These are phyloP conservation scores for Eristalis tenax DNA, from an alignment of 2,888 invertebrate genomes.

Conservation along the genomic window DNA sequence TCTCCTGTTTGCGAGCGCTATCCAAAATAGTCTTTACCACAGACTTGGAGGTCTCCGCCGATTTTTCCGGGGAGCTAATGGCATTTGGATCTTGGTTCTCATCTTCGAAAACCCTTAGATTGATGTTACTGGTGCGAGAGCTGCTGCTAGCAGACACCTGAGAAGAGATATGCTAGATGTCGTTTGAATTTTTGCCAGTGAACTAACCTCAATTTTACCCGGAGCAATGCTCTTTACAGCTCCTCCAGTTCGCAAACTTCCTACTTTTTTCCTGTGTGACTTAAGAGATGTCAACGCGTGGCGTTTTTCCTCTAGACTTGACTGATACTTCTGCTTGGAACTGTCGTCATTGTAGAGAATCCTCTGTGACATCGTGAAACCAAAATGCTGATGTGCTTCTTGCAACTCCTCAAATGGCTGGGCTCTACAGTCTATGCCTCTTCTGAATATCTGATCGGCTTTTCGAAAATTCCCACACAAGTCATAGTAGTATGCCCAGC, in stretches of 20 bases:
- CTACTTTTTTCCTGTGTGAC: slow-evolving; percentile 84
- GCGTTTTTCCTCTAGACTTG: slow-evolving; percentile 87
- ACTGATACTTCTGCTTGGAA: slow-evolving; percentile 83
- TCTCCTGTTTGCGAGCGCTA: slow-evolving; percentile 85
- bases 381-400: slow-evolving; percentile 87
- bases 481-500: slow-evolving; percentile 95
- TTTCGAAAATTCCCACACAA: slow-evolving; percentile 89
- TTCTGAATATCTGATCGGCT: slow-evolving; percentile 90
- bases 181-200: not conserved
- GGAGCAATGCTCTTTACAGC: slow-evolving; percentile 77
- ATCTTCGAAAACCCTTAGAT: slow-evolving; percentile 76
- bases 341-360: slow-evolving; percentile 82
- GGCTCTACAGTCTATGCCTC: slow-evolving; percentile 89
- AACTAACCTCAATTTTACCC: slow-evolving; percentile 77
- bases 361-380: slow-evolving; percentile 78
- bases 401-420: slow-evolving; percentile 90
- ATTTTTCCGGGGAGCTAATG: slow-evolving; percentile 56
- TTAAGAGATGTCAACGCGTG: slow-evolving; percentile 89
- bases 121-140: slow-evolving; percentile 29
- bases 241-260: slow-evolving; percentile 82
- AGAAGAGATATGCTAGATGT: not conserved
- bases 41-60: slow-evolving; percentile 61
- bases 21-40: slow-evolving; percentile 83
- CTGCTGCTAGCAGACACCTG: slow-evolving; percentile 75
- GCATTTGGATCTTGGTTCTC: slow-evolving; percentile 76